These are phyloP conservation scores for Poeciliopsis presidionis DNA, from an alignment of 2,797 vertebrate genomes.

Conservation along the genomic window DNA sequence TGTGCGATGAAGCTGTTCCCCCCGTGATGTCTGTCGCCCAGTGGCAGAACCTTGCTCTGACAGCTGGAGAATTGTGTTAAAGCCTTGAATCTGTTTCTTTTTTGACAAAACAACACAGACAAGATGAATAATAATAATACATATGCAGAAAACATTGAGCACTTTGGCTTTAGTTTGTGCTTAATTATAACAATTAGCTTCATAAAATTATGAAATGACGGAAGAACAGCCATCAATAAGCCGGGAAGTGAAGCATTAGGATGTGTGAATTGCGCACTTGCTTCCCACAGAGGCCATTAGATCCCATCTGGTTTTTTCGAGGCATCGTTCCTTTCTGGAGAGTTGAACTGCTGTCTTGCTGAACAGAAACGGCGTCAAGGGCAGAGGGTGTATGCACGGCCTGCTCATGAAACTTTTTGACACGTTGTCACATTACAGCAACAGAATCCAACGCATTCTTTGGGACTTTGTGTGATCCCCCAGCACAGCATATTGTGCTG, in stretches of 20 bases:
- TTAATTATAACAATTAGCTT: background rate
- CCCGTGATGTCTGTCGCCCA: slow-evolving; percentile 3
- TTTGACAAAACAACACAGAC: slow-evolving; percentile 9
- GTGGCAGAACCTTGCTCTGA: slow-evolving; percentile 21
- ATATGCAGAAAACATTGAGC: background rate
- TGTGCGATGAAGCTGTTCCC: slow-evolving; percentile 1
- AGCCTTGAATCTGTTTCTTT: slow-evolving; percentile 16
- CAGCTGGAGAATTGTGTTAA: slow-evolving; percentile 5
- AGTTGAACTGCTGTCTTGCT: background rate
- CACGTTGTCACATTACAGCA: background rate
- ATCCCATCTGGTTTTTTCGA: background rate
- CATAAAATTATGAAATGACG: background rate
- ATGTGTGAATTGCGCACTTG: background rate
- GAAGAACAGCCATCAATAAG: background rate
- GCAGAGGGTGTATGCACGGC: background rate
- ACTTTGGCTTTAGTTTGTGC: background rate
- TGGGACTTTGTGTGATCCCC: background rate
- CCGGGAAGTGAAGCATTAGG: background rate
- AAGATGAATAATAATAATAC: background rate
- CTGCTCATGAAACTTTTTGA: background rate
- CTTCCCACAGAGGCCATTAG: background rate
- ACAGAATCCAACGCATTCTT: background rate
- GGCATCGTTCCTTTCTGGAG: background rate
- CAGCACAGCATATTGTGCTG: background rate
- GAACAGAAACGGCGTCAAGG: background rate